phyloP scores from a whole-genome alignment of 2,113 vertebrate species.

The Indicator indicator region DNA sequence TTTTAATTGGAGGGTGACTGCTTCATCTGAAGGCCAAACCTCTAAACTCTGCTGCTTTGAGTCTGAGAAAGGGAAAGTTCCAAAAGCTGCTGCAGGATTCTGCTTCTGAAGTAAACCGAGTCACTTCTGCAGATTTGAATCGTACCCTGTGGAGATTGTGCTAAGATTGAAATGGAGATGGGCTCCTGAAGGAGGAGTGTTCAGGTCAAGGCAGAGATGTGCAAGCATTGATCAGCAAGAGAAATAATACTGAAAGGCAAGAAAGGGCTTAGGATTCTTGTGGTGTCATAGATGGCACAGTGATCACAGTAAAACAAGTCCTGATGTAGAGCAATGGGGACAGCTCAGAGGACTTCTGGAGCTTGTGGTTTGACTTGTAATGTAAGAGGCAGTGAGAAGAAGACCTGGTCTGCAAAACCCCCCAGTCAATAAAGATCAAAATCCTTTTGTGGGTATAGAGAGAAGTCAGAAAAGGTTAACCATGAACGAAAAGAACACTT shows the following conservation, averaged over 20 bases:
- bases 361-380: neutral
- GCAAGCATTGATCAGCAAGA: neutral
- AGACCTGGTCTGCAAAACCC: neutral
- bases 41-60: neutral
- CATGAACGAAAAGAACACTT: neutral
- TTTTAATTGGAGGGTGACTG: neutral
- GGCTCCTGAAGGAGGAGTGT: neutral
- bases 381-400: neutral
- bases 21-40: neutral
- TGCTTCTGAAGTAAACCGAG: neutral
- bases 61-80: neutral
- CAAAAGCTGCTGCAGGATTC: neutral
- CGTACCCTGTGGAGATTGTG: neutral
- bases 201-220: neutral
- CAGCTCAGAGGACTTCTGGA: neutral
- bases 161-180: neutral
- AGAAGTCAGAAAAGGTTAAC: neutral
- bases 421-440: neutral
- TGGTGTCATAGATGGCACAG: rapidly evolving
- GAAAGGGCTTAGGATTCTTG: neutral
- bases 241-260: neutral
- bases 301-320: neutral
- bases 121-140: neutral
- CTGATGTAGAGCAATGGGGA: neutral
- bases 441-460: neutral